Conservation (phyloP, 2,797 vertebrate genomes). For the Cottoperca gobio region DNA sequence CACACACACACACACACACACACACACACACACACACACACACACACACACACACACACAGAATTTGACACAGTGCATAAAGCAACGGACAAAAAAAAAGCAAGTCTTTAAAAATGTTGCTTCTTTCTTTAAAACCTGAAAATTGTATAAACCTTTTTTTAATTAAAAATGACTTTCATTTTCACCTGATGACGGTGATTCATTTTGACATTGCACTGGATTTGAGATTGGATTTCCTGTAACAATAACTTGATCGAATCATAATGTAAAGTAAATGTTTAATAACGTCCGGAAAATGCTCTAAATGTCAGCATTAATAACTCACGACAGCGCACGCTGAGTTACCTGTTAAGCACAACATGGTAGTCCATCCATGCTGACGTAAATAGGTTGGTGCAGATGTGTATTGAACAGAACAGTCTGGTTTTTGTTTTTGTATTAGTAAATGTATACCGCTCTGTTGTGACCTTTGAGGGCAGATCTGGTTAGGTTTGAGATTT, state of each 20-base stretch:
- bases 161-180: not conserved
- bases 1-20: constrained; percentile 21
- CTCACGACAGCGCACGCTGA: not conserved
- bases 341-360: constrained; percentile 22
- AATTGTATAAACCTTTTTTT: not conserved
- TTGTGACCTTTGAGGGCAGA: constrained; percentile 13
- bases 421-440: constrained; percentile 1
- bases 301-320: constrained; percentile 11
- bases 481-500: constrained; percentile 29
- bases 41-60: constrained; percentile 8
- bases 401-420: not conserved
- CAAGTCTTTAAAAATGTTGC: not conserved
- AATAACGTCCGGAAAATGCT: not conserved
- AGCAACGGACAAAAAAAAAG: constrained; percentile 17
- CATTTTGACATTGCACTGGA: not conserved
- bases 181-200: not conserved
- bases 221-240: not conserved
- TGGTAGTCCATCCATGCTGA: constrained; percentile 2
- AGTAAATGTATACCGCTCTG: constrained; percentile 19
- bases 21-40: constrained; percentile 14
- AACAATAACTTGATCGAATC: not conserved
- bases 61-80: not conserved
- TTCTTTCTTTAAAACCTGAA: constrained; percentile 3
- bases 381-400: constrained; percentile 6
- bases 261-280: constrained; percentile 5